These are phyloP conservation scores for Agrochola lota DNA, from an alignment of 2,888 invertebrate species.

Conservation along the genomic window DNA sequence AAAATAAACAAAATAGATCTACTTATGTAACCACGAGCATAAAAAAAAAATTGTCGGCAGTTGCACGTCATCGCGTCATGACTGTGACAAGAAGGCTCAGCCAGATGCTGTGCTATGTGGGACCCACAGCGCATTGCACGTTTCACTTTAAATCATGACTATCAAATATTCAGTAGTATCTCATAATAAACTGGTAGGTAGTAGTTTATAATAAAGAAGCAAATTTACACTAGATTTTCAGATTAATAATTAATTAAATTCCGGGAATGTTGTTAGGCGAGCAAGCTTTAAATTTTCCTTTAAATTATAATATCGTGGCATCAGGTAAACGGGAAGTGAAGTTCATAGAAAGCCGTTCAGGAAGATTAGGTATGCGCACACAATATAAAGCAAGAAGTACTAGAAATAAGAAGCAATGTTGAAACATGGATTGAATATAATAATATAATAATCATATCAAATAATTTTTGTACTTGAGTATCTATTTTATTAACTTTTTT, in stretches of 20 bases:
- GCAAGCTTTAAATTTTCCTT: slow-evolving; percentile 39
- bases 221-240: background rate
- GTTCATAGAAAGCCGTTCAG: slow-evolving; percentile 11
- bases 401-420: background rate
- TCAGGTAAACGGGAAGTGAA: slow-evolving; percentile 11
- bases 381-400: background rate
- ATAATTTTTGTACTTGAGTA: too few relatives aligned
- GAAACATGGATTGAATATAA: background rate
- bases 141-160: background rate
- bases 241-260: slow-evolving; percentile 25
- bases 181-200: background rate
- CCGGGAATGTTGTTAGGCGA: slow-evolving; percentile 32
- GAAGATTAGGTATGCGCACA: slow-evolving; percentile 7
- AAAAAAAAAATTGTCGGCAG: too few relatives aligned
- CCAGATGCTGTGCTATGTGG: too few relatives aligned
- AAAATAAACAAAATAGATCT: too few relatives aligned
- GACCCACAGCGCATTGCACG: background rate
- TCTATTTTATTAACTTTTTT: too few relatives aligned
- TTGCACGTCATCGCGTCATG: too few relatives aligned
- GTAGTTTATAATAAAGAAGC: slow-evolving; percentile 7
- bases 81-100: too few relatives aligned
- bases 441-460: background rate
- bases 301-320: slow-evolving; percentile 10
- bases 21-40: too few relatives aligned
- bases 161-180: background rate